These are phyloP conservation scores for Thamnophis elegans DNA, from an alignment of 2,797 vertebrate species.

Conservation along the genomic window DNA sequence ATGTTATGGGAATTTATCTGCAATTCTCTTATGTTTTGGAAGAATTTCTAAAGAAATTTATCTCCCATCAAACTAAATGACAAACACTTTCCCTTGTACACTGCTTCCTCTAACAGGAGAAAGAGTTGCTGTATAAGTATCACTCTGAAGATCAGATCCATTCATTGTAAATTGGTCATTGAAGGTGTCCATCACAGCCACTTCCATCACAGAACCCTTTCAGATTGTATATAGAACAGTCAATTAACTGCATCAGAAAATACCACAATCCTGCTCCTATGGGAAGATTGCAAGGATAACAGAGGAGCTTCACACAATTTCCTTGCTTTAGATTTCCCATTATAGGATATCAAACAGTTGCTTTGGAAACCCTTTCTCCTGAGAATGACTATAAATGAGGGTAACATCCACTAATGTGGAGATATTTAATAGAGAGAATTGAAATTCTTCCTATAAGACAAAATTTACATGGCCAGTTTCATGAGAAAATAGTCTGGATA, in stretches of 20 bases:
- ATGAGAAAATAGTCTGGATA: neutral
- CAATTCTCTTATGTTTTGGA: neutral
- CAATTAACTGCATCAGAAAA: neutral
- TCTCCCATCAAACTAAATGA: neutral
- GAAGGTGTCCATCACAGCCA: neutral
- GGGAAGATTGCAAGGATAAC: neutral
- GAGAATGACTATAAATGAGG: neutral
- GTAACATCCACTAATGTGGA: neutral
- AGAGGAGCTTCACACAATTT: neutral
- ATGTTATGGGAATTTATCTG: neutral
- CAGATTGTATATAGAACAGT: neutral
- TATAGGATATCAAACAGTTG: neutral
- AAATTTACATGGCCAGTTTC: neutral
- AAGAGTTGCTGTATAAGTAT: neutral
- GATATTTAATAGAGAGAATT: neutral
- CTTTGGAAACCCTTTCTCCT: neutral
- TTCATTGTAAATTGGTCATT: neutral
- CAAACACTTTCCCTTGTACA: neutral
- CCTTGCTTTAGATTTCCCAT: neutral
- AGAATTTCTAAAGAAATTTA: neutral
- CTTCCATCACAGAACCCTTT: neutral
- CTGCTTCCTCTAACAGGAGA: neutral
- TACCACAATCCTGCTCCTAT: neutral
- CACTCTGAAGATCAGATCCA: neutral
- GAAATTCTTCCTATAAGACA: neutral